These are phyloP conservation scores for Andrena marginata DNA, from an alignment of 2,888 invertebrate genomes.

Conservation along the genomic window DNA sequence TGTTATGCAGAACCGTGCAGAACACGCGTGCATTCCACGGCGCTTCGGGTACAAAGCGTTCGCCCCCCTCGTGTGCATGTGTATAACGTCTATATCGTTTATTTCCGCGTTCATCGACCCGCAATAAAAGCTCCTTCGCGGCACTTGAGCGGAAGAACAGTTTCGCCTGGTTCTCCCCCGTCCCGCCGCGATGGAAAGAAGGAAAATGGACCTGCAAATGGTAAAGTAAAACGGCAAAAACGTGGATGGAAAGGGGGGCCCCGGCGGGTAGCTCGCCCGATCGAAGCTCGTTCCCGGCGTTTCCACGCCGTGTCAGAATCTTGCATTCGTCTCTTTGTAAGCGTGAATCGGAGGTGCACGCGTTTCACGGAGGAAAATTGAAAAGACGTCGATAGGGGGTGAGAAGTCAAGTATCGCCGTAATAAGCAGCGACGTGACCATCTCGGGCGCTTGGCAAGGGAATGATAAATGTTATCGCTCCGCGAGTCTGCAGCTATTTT, in stretches of 20 bases:
- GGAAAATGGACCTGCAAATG: constrained; percentile 57
- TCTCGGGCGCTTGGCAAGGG: constrained; percentile 27
- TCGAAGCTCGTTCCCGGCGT: constrained; percentile 49
- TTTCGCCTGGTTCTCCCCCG: constrained; percentile 38
- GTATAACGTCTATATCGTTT: constrained; percentile 33
- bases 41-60: not conserved
- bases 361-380: constrained; percentile 52
- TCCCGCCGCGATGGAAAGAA: constrained; percentile 45
- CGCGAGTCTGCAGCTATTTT: not conserved
- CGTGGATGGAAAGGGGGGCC: not conserved
- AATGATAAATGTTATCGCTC: constrained; percentile 48
- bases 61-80: constrained; percentile 5
- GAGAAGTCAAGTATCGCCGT: constrained; percentile 21
- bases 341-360: constrained; percentile 39
- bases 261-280: constrained; percentile 17
- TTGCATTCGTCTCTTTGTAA: constrained; percentile 48
- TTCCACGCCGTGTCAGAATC: constrained; percentile 45
- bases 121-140: constrained; percentile 57
- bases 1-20: constrained; percentile 11
- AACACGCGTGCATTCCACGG: constrained; percentile 14
- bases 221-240: constrained; percentile 52
- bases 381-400: constrained; percentile 36
- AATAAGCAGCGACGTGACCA: constrained; percentile 44
- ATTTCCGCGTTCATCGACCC: constrained; percentile 54
- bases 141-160: constrained; percentile 48